phyloP scores from a whole-genome alignment of 2,797 vertebrate genomes.

The Alectoris magna region DNA sequence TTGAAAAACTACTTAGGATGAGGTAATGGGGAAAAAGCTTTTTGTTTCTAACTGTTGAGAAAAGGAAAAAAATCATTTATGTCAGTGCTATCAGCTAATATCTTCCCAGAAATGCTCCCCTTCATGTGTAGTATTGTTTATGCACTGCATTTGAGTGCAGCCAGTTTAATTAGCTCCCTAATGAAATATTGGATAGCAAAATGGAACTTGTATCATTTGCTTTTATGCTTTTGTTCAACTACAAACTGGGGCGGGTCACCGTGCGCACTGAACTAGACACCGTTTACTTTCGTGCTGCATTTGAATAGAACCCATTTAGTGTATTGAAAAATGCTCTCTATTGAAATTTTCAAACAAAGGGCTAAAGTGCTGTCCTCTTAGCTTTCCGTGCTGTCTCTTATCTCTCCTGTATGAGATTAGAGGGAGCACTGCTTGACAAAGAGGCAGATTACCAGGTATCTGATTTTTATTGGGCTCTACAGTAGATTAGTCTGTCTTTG shows the following conservation, averaged over 20 bases:
- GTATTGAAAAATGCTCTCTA: neutral
- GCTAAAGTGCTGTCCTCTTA: slow-evolving; percentile 35
- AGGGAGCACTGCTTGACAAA: slow-evolving; percentile 10
- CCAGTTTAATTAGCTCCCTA: slow-evolving; percentile 68
- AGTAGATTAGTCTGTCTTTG: neutral
- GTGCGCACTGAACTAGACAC: slow-evolving; percentile 25
- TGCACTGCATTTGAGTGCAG: slow-evolving; percentile 26
- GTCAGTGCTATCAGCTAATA: slow-evolving; percentile 30
- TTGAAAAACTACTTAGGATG: slow-evolving; percentile 76
- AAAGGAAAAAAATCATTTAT: slow-evolving; percentile 56
- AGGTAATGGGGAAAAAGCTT: slow-evolving; percentile 70
- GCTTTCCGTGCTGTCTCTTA: slow-evolving; percentile 24
- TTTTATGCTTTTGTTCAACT: slow-evolving; percentile 66
- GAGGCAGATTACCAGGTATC: neutral
- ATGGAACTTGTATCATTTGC: slow-evolving; percentile 51
- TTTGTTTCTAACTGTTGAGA: slow-evolving; percentile 50
- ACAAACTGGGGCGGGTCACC: slow-evolving; percentile 41
- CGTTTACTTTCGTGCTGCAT: neutral
- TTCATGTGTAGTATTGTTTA: slow-evolving; percentile 57
- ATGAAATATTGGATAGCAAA: slow-evolving; percentile 69
- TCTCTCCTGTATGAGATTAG: slow-evolving; percentile 27
- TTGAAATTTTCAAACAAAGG: slow-evolving; percentile 44
- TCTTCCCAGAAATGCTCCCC: slow-evolving; percentile 30
- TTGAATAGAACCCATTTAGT: slow-evolving; percentile 30
- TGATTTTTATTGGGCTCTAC: slow-evolving; percentile 10